Evolutionary conservation across 2,113 vertebrate genomes (phyloP), one percentile per base, ranked within the genome.

Genomic region (Noctilio leporinus): DNA sequence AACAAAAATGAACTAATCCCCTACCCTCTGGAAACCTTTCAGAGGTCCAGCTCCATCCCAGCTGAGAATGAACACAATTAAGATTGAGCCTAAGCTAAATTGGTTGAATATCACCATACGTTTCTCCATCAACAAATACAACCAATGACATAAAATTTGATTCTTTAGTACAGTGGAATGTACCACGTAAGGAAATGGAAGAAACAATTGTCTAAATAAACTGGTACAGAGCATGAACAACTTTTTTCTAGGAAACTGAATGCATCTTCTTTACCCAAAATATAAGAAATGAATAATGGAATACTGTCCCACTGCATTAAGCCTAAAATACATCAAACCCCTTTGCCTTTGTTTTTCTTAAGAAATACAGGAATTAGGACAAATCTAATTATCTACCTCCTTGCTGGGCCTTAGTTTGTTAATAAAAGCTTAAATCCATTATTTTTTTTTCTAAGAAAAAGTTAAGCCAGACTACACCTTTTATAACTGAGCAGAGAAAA

Each of bases 71-170:
- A 95, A 51, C 16, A 24, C 59, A 45, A 81, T 81, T 65, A 35
- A 89, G 59, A 89, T 1, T 16, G 45, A 26, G 33, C n/a, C 81
- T 35, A 47, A 92, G 49, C 40, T 75, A 84, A 57, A 26, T 40
- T 81, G 69, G 9, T 40, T 77, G 65, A 81, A 82, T 65, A 75
- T 16, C 57, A 80, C 73, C 17, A 75, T 62, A 26, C 62, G 62
- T 53, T 88, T 89, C 84, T 57, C 72, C 57, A 45, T 73, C 82
- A 96, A 87, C 64, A 88, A 86, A 53, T 65, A 88, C 91, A 86
- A 89, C 30, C 45, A 83, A 45, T 19, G 45, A 3, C 6, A 59
- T 83, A 45, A 84, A 94, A n/a, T 89, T 69, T 84, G 59, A 67
- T 47, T 81, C n/a, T 95, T 90, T 65, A 57, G 16, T 65, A 51